phyloP scores from a whole-genome alignment of 2,113 vertebrate genomes.

The Oplegnathus fasciatus region DNA sequence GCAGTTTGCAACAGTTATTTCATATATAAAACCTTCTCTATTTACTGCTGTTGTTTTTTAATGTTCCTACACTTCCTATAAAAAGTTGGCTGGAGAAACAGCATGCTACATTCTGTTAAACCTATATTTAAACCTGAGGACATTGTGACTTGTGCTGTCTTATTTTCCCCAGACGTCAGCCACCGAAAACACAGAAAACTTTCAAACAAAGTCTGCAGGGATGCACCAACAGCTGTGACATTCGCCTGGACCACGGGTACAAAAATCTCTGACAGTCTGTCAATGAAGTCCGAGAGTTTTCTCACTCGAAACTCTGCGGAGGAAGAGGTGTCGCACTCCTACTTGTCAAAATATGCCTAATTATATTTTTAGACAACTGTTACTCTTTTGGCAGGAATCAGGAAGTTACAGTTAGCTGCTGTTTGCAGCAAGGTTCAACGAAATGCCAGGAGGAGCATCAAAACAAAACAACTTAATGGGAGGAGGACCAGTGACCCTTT shows the following conservation, averaged over 20 bases:
- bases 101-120: no score
- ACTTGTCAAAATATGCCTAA: slow-evolving; percentile 27
- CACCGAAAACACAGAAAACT: not conserved
- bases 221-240: slow-evolving; percentile 8
- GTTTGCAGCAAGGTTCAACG: not conserved
- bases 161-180: not conserved
- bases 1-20: no score
- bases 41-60: not conserved
- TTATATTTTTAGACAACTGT: slow-evolving; percentile 20
- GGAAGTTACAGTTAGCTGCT: not conserved
- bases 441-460: not conserved
- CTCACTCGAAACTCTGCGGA: not conserved
- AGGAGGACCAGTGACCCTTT: not conserved
- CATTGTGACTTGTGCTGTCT: not conserved
- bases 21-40: not conserved
- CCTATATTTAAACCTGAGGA: slow-evolving; percentile 3
- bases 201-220: not conserved
- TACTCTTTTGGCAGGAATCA: slow-evolving; percentile 11
- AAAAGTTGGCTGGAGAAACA: not conserved
- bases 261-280: slow-evolving; percentile 24
- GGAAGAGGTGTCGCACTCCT: not conserved
- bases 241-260: not conserved
- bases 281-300: slow-evolving; percentile 18
- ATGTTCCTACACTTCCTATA: not conserved
- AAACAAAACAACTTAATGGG: not conserved